Base-by-base conservation (phyloP, 2,797 vertebrate genomes). In the Enteromius radiatus region DNA sequence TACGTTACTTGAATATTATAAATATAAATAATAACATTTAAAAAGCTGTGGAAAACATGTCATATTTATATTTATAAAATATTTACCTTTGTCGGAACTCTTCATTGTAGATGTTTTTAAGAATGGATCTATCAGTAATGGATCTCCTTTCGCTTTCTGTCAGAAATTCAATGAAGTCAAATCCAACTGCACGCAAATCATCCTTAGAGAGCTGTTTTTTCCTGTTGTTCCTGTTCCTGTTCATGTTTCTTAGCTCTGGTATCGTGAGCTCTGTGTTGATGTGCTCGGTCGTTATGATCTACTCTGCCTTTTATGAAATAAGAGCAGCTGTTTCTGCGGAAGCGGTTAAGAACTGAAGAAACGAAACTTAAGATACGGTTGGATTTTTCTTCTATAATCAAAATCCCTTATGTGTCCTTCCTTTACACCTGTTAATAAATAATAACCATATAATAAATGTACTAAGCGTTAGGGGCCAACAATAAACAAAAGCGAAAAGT, bases 61-160 rank as follows among this genome's bases (percentile, higher is more conserved):
- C 15, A 73, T n/a, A n/a, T n/a, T n/a, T n/a, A n/a, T n/a, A n/a
- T n/a, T n/a, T n/a, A n/a, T n/a, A n/a, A n/a, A 41, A 41, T 21
- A 1, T 86, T 91, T 90, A 97, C 97, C 96, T 96, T 84, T 0
- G 23, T 81, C 94, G 93, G 88, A 98, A 98, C 88, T 97, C 95
- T 0, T 0, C 2, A 86, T 94, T 94, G 88, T 98, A 99, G 81
- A 97, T 90, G 3, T 71, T 52, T 81, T 91, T 92, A 8, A 98
- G 94, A 11, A 67, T 0, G 26, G 85, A 74, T 87, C 88, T 93
- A 1, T 88, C 68, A 0, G 43, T 93, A 64, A 90, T 80, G 47
- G 59, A 73, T 47, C 89, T 80, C 86, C 91, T 90, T 1, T 91
- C 56, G 0, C 87, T 92, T 36, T 93, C 93, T 31, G 77, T 84